phyloP scores from a whole-genome alignment of 2,797 vertebrate species.

The Nannoperca australis region DNA sequence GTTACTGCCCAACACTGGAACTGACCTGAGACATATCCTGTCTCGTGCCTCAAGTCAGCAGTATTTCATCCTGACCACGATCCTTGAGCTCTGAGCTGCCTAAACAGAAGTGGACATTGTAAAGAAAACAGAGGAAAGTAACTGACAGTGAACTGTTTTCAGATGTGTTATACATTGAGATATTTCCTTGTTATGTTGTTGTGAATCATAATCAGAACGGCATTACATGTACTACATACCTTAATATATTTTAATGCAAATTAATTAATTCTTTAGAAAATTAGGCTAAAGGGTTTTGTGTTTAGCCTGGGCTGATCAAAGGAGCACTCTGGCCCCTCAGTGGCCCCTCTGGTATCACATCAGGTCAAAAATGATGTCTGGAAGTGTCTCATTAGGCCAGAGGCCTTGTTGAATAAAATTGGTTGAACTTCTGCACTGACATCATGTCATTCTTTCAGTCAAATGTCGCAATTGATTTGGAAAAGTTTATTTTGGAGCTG shows the following conservation, averaged over 20 bases:
- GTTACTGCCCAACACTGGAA: too few species aligned
- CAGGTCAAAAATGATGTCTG: neutral
- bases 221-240: neutral
- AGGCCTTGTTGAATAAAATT: neutral
- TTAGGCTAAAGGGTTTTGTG: neutral
- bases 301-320: too few species aligned
- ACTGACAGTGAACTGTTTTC: neutral
- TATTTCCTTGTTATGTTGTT: neutral
- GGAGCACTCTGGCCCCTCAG: neutral
- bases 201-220: neutral
- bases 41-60: neutral
- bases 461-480: neutral
- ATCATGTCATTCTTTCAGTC: neutral
- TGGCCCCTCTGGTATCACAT: neutral
- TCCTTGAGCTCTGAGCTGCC: neutral
- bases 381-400: neutral
- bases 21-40: too few species aligned
- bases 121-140: neutral
- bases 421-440: neutral
- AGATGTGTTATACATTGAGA: neutral
- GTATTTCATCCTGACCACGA: neutral
- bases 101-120: neutral
- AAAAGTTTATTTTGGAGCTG: conserved; percentile 12
- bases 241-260: neutral
- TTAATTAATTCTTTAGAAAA: neutral